Evolutionary conservation across 2,888 invertebrate genomes (phyloP), one percentile per base, ranked within the genome.

Genomic region (Zygothrica quintamaculata): DNA sequence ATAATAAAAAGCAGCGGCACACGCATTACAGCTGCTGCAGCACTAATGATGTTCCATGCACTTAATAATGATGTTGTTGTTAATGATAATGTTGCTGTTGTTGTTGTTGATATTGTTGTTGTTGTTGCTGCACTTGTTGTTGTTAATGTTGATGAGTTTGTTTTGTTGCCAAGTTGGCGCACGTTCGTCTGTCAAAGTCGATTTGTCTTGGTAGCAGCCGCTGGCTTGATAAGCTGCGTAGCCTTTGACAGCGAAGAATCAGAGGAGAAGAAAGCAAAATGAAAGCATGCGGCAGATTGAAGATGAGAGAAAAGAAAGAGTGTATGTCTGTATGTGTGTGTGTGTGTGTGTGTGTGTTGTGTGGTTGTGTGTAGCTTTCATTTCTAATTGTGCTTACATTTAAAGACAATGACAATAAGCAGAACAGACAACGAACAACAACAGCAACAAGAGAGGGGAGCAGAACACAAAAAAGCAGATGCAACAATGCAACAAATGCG

Each of bases 111-210:
- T 15, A 16, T 11, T 31, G 25, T 31, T 46, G 43, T 16, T 52
- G 34, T 47, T 18, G 43, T 29, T 57, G 65, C 6, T n/a, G 3
- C 33, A 9, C n/a, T 9, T 52, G 34, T 15, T 42, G 16, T 43
- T 15, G 58, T 25, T 42, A 43, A 12, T 44, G 50, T 22, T 60
- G 42, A 36, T 61, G 60, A 22, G 33, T 16, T 46, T 15, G 52
- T 33, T 37, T 47, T 48, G 62, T 34, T 61, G 55, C 15, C 62
- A 26, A 13, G 39, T 53, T 56, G 57, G 68, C 84, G 53, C 84
- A 80, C 61, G 42, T 77, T 43, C 59, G 81, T 31, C 85, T 87
- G 79, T 80, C 79, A 80, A 70, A 77, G 74, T 77, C 85, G 62
- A 71, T 87, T 84, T 87, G 70, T 56, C 67, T 60, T 29, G 1